Conservation (phyloP, 2,797 vertebrate genomes). For the Ptychadena robeensis region DNA sequence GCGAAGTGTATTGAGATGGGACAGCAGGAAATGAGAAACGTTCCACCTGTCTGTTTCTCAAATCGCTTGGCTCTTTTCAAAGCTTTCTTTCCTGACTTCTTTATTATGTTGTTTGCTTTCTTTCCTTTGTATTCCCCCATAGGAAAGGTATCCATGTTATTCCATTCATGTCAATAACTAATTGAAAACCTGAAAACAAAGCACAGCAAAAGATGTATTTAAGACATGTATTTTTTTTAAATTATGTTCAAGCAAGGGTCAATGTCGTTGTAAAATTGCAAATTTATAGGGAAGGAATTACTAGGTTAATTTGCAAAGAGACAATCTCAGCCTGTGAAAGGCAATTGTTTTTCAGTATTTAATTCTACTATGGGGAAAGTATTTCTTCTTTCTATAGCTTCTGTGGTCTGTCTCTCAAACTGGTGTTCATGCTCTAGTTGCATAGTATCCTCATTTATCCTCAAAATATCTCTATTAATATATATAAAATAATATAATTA, state of each 20-base stretch:
- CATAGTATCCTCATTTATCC: no score
- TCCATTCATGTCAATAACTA: conserved; percentile 74
- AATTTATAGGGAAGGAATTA: conserved; percentile 24
- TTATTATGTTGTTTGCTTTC: conserved; percentile 66
- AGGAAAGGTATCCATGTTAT: conserved; percentile 68
- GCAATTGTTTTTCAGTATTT: conserved; percentile 30
- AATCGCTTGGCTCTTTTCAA: conserved; percentile 68
- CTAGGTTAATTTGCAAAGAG: no score
- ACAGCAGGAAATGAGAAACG: conserved; percentile 74
- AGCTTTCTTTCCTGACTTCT: conserved; percentile 64
- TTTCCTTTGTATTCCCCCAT: conserved; percentile 66
- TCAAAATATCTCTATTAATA: no score
- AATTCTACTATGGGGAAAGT: not conserved
- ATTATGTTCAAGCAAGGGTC: conserved; percentile 65
- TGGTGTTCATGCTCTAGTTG: no score
- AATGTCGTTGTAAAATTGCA: conserved; percentile 59
- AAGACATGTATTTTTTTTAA: conserved; percentile 68
- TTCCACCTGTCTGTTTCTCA: conserved; percentile 69
- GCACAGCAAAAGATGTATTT: conserved; percentile 58
- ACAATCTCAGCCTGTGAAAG: conserved; percentile 26
- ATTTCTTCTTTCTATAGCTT: not conserved
- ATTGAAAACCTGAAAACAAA: conserved; percentile 69
- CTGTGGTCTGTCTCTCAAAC: no score
- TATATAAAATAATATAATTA: no score
- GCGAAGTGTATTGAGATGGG: conserved; percentile 69